Evolutionary conservation across 2,113 vertebrate species (phyloP).

Genomic region (Eulemur rufifrons): DNA sequence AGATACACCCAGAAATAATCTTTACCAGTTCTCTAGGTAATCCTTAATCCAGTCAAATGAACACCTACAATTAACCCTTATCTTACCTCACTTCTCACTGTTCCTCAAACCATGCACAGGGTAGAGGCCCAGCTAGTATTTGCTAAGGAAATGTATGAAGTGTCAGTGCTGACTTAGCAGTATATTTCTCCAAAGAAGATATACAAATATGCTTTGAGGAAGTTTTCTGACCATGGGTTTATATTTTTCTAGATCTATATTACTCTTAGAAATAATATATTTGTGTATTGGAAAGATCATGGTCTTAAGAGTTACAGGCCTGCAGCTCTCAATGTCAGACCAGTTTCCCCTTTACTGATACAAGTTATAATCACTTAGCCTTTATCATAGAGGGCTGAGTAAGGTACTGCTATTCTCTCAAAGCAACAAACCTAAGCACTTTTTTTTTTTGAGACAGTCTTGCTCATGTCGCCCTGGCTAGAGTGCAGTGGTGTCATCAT

Average conservation of each 20-base stretch:
- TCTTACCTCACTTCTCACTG: background rate
- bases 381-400: background rate
- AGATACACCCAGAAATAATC: background rate
- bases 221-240: background rate
- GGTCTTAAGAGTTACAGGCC: background rate
- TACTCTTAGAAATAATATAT: background rate
- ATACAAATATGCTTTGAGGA: background rate
- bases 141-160: background rate
- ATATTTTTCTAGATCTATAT: background rate
- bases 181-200: background rate
- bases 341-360: background rate
- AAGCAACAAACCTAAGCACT: background rate
- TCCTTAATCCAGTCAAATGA: background rate
- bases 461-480: background rate
- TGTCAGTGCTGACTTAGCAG: background rate
- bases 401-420: background rate
- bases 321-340: background rate
- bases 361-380: background rate
- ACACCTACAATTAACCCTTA: background rate
- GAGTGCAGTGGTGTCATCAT: no score
- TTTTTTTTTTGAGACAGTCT: background rate
- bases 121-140: background rate
- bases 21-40: background rate
- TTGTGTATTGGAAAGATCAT: background rate
- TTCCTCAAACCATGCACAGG: background rate